Percentiles rank a stretch among this genome's conserved stretches.
phyloP scores from a whole-genome alignment of 2,113 vertebrate genomes.

The Sclerurus mexicanus region DNA sequence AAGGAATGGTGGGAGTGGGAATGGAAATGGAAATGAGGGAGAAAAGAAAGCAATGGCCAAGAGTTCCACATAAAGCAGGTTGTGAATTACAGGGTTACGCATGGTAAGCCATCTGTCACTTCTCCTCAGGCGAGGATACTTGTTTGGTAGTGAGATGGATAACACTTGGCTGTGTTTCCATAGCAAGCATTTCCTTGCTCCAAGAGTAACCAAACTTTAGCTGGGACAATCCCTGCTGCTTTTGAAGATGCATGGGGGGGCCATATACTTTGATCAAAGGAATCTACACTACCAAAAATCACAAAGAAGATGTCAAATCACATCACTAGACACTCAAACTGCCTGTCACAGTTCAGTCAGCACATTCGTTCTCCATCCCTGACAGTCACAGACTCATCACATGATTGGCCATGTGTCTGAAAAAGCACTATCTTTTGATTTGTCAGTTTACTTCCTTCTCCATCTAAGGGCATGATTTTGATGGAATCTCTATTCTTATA shows the following conservation, averaged over 20 bases:
- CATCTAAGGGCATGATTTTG: neutral
- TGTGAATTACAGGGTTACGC: slow-evolving; percentile 56
- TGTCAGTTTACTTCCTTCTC: neutral
- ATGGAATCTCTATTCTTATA: neutral
- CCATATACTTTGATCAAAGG: slow-evolving; percentile 47
- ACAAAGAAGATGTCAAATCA: slow-evolving; percentile 59
- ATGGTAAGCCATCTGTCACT: slow-evolving; percentile 58
- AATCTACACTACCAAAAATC: neutral
- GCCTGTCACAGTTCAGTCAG: slow-evolving; percentile 51
- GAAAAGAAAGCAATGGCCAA: slow-evolving; percentile 49
- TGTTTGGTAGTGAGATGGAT: slow-evolving; percentile 11
- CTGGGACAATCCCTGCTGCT: neutral
- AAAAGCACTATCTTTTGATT: neutral
- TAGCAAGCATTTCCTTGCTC: neutral
- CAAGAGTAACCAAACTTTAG: slow-evolving; percentile 20
- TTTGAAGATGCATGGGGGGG: slow-evolving; percentile 11
- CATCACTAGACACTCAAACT: slow-evolving; percentile 23
- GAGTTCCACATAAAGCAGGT: slow-evolving; percentile 52
- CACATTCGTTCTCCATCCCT: neutral
- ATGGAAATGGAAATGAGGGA: slow-evolving; percentile 63
- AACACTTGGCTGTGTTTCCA: slow-evolving; percentile 34
- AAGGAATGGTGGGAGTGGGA: slow-evolving; percentile 30
- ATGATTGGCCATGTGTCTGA: neutral
- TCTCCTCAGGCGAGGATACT: slow-evolving; percentile 11
- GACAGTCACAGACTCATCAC: neutral